These are phyloP conservation scores for Platysteira castanea DNA, from an alignment of 2,113 vertebrate species.

Conservation along the genomic window DNA sequence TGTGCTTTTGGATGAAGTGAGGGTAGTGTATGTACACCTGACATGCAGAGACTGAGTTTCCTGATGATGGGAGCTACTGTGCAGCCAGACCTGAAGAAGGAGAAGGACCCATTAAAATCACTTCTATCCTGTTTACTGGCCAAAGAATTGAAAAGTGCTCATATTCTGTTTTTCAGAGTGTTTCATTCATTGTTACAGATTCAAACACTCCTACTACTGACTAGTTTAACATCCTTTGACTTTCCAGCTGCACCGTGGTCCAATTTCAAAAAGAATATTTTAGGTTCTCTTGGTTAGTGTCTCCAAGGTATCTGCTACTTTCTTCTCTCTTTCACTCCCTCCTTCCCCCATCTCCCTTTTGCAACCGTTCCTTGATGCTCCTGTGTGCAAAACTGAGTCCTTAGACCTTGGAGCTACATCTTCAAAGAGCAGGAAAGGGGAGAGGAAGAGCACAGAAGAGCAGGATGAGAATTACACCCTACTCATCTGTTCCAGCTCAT, in stretches of 20 bases:
- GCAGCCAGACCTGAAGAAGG: neutral
- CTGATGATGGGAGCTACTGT: neutral
- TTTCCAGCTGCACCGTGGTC: neutral
- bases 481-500: neutral
- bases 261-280: neutral
- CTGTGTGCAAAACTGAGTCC: neutral
- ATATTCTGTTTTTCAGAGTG: neutral
- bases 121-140: neutral
- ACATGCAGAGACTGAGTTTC: neutral
- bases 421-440: neutral
- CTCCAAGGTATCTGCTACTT: neutral
- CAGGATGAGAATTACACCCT: neutral
- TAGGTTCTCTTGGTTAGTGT: neutral
- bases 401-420: neutral
- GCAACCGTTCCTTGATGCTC: neutral
- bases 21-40: neutral
- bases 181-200: neutral
- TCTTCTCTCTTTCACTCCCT: neutral
- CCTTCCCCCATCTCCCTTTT: neutral
- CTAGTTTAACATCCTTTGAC: neutral
- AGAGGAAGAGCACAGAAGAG: neutral
- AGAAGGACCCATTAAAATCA: neutral
- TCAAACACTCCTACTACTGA: neutral
- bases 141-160: neutral
- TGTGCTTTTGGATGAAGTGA: neutral